These are phyloP conservation scores for Mnemiopsis leidyi DNA, from an alignment of 37 sponge, comb jelly and placozoan species.

Conservation along the genomic window DNA sequence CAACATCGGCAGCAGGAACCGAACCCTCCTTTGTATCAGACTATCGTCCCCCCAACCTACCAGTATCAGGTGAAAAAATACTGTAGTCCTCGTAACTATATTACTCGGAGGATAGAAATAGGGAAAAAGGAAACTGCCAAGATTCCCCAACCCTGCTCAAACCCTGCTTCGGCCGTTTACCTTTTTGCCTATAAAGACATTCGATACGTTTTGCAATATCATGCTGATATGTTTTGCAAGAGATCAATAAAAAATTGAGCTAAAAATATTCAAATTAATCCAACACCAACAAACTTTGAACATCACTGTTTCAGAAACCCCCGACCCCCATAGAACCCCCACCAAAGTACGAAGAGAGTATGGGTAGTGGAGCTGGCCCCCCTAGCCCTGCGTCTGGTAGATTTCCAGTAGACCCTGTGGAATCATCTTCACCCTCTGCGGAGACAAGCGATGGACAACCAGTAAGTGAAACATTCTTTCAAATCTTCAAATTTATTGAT, in stretches of 20 bases:
- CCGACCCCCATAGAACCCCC: conserved; percentile 38
- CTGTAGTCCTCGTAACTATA: no score
- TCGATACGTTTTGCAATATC: no score
- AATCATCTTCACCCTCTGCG: not conserved
- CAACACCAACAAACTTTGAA: no score
- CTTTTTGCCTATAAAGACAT: no score
- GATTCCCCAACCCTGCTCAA: not conserved
- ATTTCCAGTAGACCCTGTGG: not conserved
- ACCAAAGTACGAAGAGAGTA: conserved; percentile 30
- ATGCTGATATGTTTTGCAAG: no score
- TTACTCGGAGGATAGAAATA: not conserved
- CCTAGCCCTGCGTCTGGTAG: not conserved
- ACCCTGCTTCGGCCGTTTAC: no score
- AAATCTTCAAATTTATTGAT: not conserved
- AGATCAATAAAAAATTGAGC: no score
- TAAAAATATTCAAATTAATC: no score
- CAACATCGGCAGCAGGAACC: conserved; percentile 9
- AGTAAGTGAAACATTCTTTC: not conserved
- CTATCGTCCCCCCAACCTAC: conserved; percentile 40
- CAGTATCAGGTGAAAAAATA: conserved; percentile 61
- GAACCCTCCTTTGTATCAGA: conserved; percentile 35
- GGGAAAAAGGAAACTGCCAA: not conserved
- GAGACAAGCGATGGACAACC: not conserved
- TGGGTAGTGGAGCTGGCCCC: not conserved
- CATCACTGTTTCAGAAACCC: conserved; percentile 51